Conservation (phyloP, 37 sponge, comb jelly and placozoan genomes). For the Aplysina aerophoba region DNA sequence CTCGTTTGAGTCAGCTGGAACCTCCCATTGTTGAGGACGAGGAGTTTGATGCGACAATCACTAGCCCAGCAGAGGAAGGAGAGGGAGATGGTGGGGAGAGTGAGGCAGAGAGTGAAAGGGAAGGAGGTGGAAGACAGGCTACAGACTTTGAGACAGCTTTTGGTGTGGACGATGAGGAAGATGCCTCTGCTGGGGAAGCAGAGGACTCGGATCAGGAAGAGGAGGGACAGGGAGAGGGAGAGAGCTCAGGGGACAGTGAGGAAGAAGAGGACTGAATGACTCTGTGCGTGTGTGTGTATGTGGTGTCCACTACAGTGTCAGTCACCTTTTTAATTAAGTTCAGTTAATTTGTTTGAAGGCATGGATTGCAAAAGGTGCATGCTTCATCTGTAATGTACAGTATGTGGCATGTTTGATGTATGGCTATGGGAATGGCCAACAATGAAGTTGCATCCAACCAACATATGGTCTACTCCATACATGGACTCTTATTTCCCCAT, state of each 20-base stretch:
- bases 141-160: constrained; percentile 30
- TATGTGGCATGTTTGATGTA: too few species aligned
- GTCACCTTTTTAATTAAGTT: too few species aligned
- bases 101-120: neutral
- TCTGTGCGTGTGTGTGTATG: too few species aligned
- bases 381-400: too few species aligned
- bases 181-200: constrained; percentile 25
- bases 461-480: too few species aligned
- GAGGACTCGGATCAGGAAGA: constrained; percentile 44
- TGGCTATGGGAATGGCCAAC: too few species aligned
- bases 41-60: constrained; percentile 42
- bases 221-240: constrained; percentile 39
- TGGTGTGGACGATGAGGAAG: constrained; percentile 64
- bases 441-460: too few species aligned
- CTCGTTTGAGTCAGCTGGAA: constrained; percentile 74
- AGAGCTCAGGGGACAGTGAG: constrained; percentile 32
- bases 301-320: too few species aligned
- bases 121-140: neutral
- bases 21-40: constrained; percentile 65
- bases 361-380: too few species aligned
- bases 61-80: constrained; percentile 19
- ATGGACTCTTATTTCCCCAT: too few species aligned
- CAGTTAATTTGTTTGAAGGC: too few species aligned
- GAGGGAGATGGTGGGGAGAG: constrained; percentile 40
- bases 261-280: constrained; percentile 36